Conservation (phyloP, 2,113 vertebrate species). For the Rhea pennata region DNA sequence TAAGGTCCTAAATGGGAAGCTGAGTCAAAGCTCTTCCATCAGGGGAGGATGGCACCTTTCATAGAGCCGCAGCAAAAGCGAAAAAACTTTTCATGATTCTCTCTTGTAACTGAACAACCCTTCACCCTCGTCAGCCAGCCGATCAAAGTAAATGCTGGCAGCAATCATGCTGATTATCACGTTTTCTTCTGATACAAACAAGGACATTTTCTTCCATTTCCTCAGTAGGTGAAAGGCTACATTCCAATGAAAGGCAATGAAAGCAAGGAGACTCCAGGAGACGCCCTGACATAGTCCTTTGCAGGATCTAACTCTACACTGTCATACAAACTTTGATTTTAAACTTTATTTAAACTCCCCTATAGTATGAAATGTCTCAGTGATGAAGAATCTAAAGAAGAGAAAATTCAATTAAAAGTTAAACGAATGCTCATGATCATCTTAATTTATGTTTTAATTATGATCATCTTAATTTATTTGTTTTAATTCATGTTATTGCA, state of each 20-base stretch:
- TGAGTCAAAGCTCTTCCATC: neutral
- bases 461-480: neutral
- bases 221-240: neutral
- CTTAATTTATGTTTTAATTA: neutral
- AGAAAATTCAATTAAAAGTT: neutral
- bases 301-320: neutral
- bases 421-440: neutral
- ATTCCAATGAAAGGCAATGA: neutral
- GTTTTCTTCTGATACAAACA: neutral
- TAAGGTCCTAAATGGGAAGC: neutral
- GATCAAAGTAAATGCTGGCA: neutral
- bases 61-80: fast-evolving
- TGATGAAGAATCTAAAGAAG: neutral
- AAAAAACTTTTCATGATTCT: neutral
- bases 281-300: neutral
- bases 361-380: neutral
- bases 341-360: neutral
- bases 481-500: neutral
- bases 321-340: neutral
- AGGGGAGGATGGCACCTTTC: neutral
- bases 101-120: neutral
- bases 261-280: neutral
- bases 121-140: neutral
- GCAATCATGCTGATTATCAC: neutral
- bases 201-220: neutral